Percentiles rank a stretch among this genome's conserved stretches.
phyloP scores from a whole-genome alignment of 2,113 vertebrate genomes.

The Petrocephalus microphthalmus region DNA sequence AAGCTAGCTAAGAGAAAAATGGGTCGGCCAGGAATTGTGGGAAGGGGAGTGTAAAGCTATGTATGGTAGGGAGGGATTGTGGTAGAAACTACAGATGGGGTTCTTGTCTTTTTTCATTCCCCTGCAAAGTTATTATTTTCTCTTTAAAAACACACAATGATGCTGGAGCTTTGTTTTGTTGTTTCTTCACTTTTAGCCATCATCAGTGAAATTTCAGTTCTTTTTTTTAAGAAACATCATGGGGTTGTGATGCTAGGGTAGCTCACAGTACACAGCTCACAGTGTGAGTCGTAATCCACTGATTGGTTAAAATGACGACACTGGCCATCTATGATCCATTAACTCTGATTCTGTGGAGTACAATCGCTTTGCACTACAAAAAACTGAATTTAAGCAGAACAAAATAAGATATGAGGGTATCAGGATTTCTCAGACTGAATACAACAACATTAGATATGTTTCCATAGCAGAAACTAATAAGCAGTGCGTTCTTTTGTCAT shows the following conservation, averaged over 20 bases:
- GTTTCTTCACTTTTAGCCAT: neutral
- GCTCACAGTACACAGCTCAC: neutral
- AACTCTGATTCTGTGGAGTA: neutral
- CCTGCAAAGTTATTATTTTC: neutral
- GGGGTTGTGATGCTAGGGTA: neutral
- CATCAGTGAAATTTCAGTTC: neutral
- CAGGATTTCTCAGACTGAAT: slow-evolving; percentile 15
- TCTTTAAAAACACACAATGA: neutral
- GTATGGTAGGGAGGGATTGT: neutral
- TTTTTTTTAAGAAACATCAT: neutral
- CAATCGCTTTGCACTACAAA: neutral
- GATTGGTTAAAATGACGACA: neutral
- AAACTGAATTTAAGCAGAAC: neutral
- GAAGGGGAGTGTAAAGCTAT: neutral
- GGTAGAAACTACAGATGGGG: neutral
- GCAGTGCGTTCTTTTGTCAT: slow-evolving; percentile 2
- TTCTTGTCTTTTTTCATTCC: neutral
- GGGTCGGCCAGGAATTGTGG: neutral
- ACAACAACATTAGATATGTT: neutral
- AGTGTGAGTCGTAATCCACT: neutral
- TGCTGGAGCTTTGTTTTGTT: neutral
- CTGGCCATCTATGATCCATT: neutral
- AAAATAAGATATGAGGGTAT: slow-evolving; percentile 6
- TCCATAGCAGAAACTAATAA: slow-evolving; percentile 18
- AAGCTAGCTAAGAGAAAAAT: neutral